Base-by-base conservation (phyloP, 2,797 vertebrate genomes). In the Steatocranus sp. region DNA sequence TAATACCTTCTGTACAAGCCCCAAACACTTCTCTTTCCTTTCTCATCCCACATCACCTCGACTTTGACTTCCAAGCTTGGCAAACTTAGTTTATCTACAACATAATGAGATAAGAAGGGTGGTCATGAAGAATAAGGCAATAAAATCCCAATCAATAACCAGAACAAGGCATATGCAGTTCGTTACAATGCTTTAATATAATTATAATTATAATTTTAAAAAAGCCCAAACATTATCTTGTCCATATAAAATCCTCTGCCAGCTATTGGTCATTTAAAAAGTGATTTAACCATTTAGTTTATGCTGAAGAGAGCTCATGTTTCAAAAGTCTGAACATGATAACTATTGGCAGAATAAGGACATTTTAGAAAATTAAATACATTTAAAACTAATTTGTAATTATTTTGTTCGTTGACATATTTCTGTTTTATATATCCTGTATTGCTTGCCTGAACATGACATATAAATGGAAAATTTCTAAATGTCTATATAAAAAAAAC, bases 1-100 rank as follows among this genome's bases (percentile, higher is more conserved):
- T 92, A 92, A 95, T 93, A 91, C 91, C 88, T 91, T 81, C 85
- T 90, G 80, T 86, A 90, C 86, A 86, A 89, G 87, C 66, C 84
- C 90, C 91, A 89, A 93, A 87, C 89, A 85, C 81, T 80, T 78
- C 75, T 74, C 43, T 77, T 80, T 83, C 53, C 46, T 83, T 61
- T 32, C 80, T 81, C 76, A 91, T 89, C 83, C 84, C 61, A 76
- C 81, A 78, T 89, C 82, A 87, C 87, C 81, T 85, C 78, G 27
- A 76, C 66, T 85, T 61, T 80, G 84, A 88, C 88, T 84, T 82
- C 32, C 43, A 54, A 58, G 80, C 76, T 84, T 7, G 7, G 46
- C 73, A 84, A 91, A 91, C 80, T 87, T 81, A 4, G 46, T 63
- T 73, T 78, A 32, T 66, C 54, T 74, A 12, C 36, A 23, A 11